Evolutionary conservation across 2,113 vertebrate species (phyloP), one percentile per base, ranked within the genome.

Genomic region (Odocoileus hemionus): DNA sequence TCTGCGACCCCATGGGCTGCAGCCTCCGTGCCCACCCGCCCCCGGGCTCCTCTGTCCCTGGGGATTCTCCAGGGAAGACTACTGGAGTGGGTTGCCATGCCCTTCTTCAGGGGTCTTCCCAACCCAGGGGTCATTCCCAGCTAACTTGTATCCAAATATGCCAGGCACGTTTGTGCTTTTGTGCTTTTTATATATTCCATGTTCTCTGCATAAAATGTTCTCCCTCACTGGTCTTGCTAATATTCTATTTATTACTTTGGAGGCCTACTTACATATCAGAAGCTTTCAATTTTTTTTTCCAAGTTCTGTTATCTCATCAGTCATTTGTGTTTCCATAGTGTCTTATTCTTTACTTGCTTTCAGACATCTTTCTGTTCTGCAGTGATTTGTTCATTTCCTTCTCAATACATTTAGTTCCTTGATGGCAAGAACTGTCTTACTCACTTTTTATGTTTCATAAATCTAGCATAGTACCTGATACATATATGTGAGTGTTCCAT

Each of bases 221-320:
- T 58, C 43, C 30, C 15, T 89, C 23, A 55, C 25, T 74, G 30
- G 84, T 78, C 60, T 91, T 95, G 36, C 30, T 33, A 55, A 74
- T 25, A 76, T 76, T 95, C 80, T 97, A 33, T 82, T 91, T 39
- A 52, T 86, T 90, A 17, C 39, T 94, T 94, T 85, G n/a, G 88
- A 95, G n/a, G 30, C 19, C 13, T 36, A n/a, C 10, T 85, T 19
- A 30, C 1, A n/a, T 89, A 25, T 55, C 36, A 85, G 78, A 89
- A 86, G 70, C n/a, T 12, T 92, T 80, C 30, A 54, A 7, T 57
- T 70, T 60, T 89, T 79, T 79, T 89, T 10, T 43, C 23, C 12
- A 87, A 26, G 13, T 78, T 25, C 17, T 92, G 10, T 76, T 85
- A 86, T 82, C 16, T 83, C 45, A 15, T 89, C 50, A 82, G 5